Base-by-base conservation (phyloP, 1,140 invertebrate genomes). In the Radopholus similis region DNA sequence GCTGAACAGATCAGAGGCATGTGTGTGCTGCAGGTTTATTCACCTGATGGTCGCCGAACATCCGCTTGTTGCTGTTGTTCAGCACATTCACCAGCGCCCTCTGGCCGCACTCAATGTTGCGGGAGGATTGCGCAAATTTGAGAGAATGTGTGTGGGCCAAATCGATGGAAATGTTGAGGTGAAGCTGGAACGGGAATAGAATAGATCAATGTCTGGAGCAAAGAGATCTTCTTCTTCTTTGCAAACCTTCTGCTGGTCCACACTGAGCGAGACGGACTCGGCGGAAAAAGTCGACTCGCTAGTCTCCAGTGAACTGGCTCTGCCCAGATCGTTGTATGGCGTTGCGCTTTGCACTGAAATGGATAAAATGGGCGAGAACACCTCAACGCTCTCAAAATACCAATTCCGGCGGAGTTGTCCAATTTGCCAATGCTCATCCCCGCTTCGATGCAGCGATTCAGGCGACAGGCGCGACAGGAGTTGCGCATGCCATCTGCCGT, bases 401-500 rank as follows among this genome's bases (percentile, higher is more conserved):
- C 18, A 1, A 42, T 42, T 42, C 18, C 18, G 18, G 11, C 11
- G n/a, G 18, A 42, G 11, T 2, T 13, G 11, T 42, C 2, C 11
- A 42, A 42, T 13, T 42, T 42, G 38, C 38, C 26, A 15, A 55
- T 55, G 34, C 28, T 11, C 94, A 97, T 97, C 71, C 91, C 90
- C 42, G 92, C 92, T 84, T 94, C 90, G 82, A 96, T 92, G 83
- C 94, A 97, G 86, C 96, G 95, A 76, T 90, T 91, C 23, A 97
- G 88, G 49, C 94, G 87, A 83, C 94, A 97, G 72, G 94, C 93
- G 58, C 94, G 87, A 84, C 94, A 97, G 85, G 97, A 93, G 86
- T 97, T 97, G 40, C 93, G 86, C 58, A 60, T 60, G 6, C 58
- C 23, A n/a, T 56, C 58, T 60, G 18, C 13, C 15, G 9, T n/a